Conservation (phyloP, 2,113 vertebrate genomes). For the Lampris incognitus region DNA sequence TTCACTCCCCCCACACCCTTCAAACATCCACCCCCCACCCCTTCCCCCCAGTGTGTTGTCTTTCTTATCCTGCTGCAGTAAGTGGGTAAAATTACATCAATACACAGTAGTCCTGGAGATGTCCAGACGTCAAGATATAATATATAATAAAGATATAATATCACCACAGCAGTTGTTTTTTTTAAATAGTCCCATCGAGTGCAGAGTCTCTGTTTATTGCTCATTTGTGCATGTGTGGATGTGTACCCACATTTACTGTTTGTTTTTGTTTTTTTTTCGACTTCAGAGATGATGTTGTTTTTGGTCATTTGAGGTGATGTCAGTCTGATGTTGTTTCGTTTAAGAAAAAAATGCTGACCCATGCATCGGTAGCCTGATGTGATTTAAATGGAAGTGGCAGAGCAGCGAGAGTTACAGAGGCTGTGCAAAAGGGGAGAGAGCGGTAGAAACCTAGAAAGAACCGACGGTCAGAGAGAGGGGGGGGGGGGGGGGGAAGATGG, state of each 20-base stretch:
- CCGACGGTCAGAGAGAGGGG: conserved; percentile 30
- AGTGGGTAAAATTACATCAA: background rate
- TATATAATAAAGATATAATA: background rate
- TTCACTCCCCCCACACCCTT: background rate
- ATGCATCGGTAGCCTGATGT: conserved; percentile 46
- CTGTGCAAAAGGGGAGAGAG: conserved; percentile 24
- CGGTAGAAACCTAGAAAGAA: conserved; percentile 42
- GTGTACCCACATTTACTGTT: background rate
- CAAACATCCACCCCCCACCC: background rate
- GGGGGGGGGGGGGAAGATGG: conserved; percentile 23
- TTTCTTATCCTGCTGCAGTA: background rate
- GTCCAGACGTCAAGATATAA: background rate
- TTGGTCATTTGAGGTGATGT: conserved; percentile 39
- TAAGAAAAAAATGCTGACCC: conserved; percentile 27
- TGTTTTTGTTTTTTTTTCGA: background rate
- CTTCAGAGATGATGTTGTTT: conserved; percentile 42
- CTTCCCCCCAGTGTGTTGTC: conserved; percentile 24
- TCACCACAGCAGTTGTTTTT: background rate
- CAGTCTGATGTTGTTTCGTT: conserved; percentile 45
- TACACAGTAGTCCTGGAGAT: background rate
- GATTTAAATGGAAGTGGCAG: conserved; percentile 67
- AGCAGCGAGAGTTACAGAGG: conserved; percentile 35
- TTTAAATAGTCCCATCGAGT: no score
- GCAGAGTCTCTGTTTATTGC: background rate
- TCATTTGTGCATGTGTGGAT: conserved; percentile 5